Conservation (phyloP, 2,797 vertebrate species). For the Furcifer pardalis region DNA sequence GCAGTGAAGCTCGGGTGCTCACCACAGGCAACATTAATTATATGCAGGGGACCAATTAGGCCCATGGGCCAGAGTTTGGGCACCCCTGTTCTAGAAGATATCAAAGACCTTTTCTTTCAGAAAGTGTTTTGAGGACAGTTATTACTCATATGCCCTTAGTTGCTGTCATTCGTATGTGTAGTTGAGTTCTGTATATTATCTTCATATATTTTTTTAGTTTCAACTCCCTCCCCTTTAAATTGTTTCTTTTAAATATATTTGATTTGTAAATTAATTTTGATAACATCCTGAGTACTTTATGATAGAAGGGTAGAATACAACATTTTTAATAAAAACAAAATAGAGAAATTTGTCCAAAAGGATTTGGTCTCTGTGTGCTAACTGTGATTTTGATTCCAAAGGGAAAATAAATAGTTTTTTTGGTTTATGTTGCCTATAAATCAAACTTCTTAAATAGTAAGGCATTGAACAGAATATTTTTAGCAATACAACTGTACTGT, state of each 20-base stretch:
- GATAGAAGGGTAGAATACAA: background rate
- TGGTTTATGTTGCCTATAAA: constrained; percentile 33
- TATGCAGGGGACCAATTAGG: no score
- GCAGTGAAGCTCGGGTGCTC: no score
- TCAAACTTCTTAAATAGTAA: constrained; percentile 17
- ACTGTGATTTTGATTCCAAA: constrained; percentile 15
- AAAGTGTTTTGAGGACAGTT: background rate
- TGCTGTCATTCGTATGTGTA: background rate
- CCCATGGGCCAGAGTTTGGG: no score
- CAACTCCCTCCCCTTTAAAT: background rate
- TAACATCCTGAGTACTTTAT: background rate
- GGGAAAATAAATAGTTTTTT: background rate
- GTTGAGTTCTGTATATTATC: background rate
- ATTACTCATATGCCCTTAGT: background rate
- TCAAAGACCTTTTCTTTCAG: background rate
- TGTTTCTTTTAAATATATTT: background rate
- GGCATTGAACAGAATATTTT: constrained; percentile 17
- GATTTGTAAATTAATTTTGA: background rate
- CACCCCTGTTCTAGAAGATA: no score
- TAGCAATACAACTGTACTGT: constrained; percentile 29
- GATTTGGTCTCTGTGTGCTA: background rate
- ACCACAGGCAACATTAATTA: no score
- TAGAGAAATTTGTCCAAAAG: background rate
- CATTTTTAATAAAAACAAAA: constrained; percentile 5
- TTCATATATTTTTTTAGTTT: background rate